Conservation (phyloP, 2,888 invertebrate genomes). For the Drosophila affinis region DNA sequence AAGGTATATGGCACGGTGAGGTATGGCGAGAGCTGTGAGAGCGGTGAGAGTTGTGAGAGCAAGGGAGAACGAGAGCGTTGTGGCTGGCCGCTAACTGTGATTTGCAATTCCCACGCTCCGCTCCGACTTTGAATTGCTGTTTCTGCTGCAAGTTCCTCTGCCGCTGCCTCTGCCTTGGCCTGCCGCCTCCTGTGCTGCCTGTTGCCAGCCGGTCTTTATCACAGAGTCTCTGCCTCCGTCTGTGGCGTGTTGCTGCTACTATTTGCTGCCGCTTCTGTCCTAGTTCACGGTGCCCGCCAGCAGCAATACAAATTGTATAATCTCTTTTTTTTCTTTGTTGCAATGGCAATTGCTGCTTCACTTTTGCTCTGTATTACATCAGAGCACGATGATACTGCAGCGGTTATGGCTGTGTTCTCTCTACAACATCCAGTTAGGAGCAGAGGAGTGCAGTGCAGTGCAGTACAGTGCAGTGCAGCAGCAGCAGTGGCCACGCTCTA, state of each 20-base stretch:
- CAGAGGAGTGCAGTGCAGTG: constrained; percentile 28
- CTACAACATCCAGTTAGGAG: constrained; percentile 47
- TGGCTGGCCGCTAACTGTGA: constrained; percentile 48
- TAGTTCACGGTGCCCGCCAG: constrained; percentile 57
- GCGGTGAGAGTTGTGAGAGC: constrained; percentile 58
- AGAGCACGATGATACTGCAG: constrained; percentile 45
- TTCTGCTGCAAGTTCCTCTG: constrained; percentile 29
- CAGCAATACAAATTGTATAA: constrained; percentile 72
- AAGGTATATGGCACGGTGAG: not conserved
- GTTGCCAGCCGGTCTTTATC: constrained; percentile 45
- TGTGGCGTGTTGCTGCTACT: constrained; percentile 4
- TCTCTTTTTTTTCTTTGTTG: constrained; percentile 46
- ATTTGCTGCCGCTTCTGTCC: constrained; percentile 59
- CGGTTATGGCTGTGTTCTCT: constrained; percentile 40
- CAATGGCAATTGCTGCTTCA: constrained; percentile 62
- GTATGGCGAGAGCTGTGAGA: constrained; percentile 48
- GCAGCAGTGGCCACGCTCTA: constrained; percentile 66
- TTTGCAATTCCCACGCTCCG: constrained; percentile 69
- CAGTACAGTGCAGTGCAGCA: constrained; percentile 41
- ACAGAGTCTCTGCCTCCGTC: constrained; percentile 21
- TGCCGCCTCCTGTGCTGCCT: constrained; percentile 23
- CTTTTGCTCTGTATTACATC: constrained; percentile 75
- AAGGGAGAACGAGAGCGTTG: constrained; percentile 28
- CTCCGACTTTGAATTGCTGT: constrained; percentile 73
- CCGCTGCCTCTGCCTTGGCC: constrained; percentile 9